Evolutionary conservation across 2,888 invertebrate species (phyloP), one percentile per base, ranked within the genome.

Genomic region (Leucozona laternaria): DNA sequence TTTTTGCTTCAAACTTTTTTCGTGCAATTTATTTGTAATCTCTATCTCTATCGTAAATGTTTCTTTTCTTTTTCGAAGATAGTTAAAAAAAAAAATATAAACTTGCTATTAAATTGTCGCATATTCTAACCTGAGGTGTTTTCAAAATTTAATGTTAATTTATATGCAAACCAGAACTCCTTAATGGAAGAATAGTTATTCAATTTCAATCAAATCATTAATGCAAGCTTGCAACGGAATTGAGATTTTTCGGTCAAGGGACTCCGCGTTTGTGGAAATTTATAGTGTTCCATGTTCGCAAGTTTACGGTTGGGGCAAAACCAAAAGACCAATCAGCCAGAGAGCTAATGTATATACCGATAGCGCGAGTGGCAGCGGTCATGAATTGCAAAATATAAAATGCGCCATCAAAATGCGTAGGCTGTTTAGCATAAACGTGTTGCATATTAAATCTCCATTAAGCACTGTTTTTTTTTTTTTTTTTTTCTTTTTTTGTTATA

Each of bases 171-270:
- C 37, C 79, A 64, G 64, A 66, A 64, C 48, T 55, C 45, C 5
- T 25, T 58, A 34, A 55, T 60, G n/a, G 57, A 28, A 66, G 66
- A 78, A 60, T 60, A 64, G 25, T 64, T 57, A 72, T 57, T 64
- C 34, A 73, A 34, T n/a, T n/a, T n/a, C n/a, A n/a, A n/a, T n/a
- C n/a, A n/a, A n/a, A n/a, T 58, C 73, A 43, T 58, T 50, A 25
- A 40, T 82, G 53, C 78, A 72, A 66, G 25, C 22, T 78, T 79
- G 78, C 45, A 62, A 55, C 53, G 17, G 60, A 60, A 72, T 71
- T 78, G 72, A 68, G 62, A 72, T 79, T 57, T 82, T 83, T 83
- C 79, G 83, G 83, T 83, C 83, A 83, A 83, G 83, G 83, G 83
- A 57, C 75, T 62, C 53, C 58, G 45, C 57, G 48, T 34, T 34